Evolutionary conservation across 2,888 invertebrate species (phyloP).

Genomic region (Xestia c-nigrum): DNA sequence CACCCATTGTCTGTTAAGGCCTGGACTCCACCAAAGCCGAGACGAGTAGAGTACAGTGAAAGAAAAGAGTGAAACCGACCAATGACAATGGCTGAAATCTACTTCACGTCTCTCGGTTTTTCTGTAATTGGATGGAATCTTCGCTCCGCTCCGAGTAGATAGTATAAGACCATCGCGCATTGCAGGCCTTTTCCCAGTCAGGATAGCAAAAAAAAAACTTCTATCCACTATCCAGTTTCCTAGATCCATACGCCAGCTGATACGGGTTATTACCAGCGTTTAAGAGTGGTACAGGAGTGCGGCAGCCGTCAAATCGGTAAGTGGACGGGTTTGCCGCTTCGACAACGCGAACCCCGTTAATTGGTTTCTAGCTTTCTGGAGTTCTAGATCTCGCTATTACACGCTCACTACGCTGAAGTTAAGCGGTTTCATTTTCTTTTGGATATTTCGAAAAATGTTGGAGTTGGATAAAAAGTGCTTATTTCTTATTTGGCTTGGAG

Average conservation of each 20-base stretch:
- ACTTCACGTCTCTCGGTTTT: no score
- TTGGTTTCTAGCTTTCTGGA: conserved; percentile 70
- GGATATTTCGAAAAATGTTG: neutral
- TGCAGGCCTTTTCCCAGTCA: neutral
- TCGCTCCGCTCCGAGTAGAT: no score
- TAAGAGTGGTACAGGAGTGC: conserved; percentile 61
- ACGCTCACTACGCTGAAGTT: conserved; percentile 28
- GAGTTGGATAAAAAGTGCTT: neutral
- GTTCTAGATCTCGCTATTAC: conserved; percentile 50
- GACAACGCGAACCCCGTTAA: conserved; percentile 71
- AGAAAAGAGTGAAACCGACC: no score
- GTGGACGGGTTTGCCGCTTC: conserved; percentile 74
- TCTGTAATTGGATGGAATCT: no score
- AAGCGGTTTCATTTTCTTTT: neutral
- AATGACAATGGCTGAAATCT: no score
- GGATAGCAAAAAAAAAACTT: neutral
- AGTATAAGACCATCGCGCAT: no score
- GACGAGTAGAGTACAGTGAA: no score
- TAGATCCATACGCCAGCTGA: conserved; percentile 58
- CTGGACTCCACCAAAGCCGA: no score
- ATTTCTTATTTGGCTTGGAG: neutral
- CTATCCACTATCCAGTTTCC: conserved; percentile 28
- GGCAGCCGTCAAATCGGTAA: conserved; percentile 77
- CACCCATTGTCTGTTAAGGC: neutral
- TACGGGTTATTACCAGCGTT: no score